Evolutionary conservation across 2,797 vertebrate species (phyloP).

Genomic region (Aratinga solstitialis): DNA sequence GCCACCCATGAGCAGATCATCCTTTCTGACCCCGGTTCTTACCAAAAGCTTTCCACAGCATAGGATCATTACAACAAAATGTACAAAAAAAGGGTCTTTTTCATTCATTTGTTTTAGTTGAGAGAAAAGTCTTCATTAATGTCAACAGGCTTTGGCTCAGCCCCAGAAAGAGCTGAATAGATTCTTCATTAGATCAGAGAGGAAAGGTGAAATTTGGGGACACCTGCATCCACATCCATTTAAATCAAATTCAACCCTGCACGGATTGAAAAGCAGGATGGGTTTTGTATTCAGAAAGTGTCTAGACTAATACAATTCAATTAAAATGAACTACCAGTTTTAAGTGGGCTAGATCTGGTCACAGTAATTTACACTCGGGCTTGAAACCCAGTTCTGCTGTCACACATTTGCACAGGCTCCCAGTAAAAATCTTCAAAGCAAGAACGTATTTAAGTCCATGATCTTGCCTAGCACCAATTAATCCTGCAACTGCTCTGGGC

Average conservation of each 20-base stretch:
- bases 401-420: conserved; percentile 41
- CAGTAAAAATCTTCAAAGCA: conserved; percentile 65
- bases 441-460: conserved; percentile 52
- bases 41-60: neutral
- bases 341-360: conserved; percentile 61
- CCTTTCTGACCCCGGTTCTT: neutral
- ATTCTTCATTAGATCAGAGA: neutral
- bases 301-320: conserved; percentile 52
- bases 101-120: neutral
- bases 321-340: conserved; percentile 57
- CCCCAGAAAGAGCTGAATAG: neutral
- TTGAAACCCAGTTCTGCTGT: conserved; percentile 41
- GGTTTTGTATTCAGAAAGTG: conserved; percentile 49
- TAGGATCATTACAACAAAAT: neutral
- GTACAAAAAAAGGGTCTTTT: neutral
- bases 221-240: conserved; percentile 12
- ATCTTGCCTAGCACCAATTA: conserved; percentile 53
- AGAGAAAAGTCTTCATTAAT: neutral
- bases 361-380: conserved; percentile 39
- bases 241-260: neutral
- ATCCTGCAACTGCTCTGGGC: conserved; percentile 52
- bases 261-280: neutral
- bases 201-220: conserved; percentile 28
- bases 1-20: neutral
- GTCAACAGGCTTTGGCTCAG: conserved; percentile 5